Conservation (phyloP, 1,140 invertebrate genomes). For the Aphaenogaster ashmeadi region DNA sequence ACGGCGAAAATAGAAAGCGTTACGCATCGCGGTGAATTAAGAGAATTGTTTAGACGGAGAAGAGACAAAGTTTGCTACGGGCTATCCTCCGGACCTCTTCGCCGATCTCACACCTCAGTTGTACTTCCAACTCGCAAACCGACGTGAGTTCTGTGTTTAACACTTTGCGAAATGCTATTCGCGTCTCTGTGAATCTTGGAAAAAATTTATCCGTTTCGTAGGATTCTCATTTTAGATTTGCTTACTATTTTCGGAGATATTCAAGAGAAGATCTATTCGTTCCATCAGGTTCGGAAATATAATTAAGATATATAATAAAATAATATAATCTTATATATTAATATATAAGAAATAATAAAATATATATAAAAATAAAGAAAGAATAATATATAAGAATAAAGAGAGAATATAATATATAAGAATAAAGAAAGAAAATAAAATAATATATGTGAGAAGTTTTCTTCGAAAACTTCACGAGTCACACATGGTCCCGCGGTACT, state of each 20-base stretch:
- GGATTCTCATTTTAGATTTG: not conserved
- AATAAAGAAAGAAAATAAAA: not conserved
- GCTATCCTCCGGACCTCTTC: constrained; percentile 3
- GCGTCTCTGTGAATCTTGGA: not conserved
- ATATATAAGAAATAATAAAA: not conserved
- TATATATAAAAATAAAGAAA: not conserved
- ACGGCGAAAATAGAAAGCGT: constrained; percentile 38
- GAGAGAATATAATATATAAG: not conserved
- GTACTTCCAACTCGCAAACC: constrained; percentile 53
- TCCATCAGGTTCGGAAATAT: not conserved
- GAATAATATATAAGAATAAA: not conserved
- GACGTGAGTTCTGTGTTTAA: constrained; percentile 71
- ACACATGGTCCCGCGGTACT: not conserved
- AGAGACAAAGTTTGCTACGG: constrained; percentile 15
- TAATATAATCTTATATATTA: not conserved
- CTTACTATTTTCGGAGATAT: not conserved
- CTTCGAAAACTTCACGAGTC: not conserved
- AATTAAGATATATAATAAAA: not conserved
- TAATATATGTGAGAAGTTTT: not conserved
- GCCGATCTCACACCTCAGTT: constrained; percentile 27
- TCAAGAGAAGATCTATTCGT: not conserved
- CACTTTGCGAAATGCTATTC: constrained; percentile 28
- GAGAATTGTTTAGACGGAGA: constrained; percentile 27
- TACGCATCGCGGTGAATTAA: constrained; percentile 10
- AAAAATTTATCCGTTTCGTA: not conserved